These are phyloP conservation scores for Amitus sp. DNA, from an alignment of 2,888 invertebrate genomes.

Conservation along the genomic window DNA sequence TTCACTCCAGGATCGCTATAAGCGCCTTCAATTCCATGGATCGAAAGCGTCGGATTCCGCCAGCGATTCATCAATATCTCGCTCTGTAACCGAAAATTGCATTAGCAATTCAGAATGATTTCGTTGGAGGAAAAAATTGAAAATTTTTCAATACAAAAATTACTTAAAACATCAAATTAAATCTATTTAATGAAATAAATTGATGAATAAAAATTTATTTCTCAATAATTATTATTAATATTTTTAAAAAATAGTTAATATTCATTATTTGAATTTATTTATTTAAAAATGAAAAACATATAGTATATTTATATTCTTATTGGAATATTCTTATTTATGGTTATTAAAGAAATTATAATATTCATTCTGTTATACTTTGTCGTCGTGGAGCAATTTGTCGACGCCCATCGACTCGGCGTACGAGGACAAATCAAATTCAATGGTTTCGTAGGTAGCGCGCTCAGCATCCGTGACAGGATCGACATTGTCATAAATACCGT, in stretches of 20 bases:
- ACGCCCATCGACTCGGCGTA: slow-evolving; percentile 81
- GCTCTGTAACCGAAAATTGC: slow-evolving; percentile 58
- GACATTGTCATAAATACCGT: slow-evolving; percentile 88
- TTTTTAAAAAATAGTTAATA: background rate
- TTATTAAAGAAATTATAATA: no score
- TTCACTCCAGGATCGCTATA: slow-evolving; percentile 94
- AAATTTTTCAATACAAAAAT: no score
- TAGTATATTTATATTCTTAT: no score
- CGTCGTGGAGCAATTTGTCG: slow-evolving; percentile 75
- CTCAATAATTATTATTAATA: no score
- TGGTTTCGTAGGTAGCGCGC: slow-evolving; percentile 77
- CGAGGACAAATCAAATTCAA: slow-evolving; percentile 86
- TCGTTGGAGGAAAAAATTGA: slow-evolving; percentile 1
- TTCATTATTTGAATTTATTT: no score
- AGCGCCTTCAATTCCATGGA: slow-evolving; percentile 97
- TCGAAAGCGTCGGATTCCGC: slow-evolving; percentile 92
- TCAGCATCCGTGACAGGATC: slow-evolving; percentile 77
- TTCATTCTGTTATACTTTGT: no score
- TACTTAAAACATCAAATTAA: no score
- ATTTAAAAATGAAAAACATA: slow-evolving; percentile 5
- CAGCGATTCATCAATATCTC: slow-evolving; percentile 93
- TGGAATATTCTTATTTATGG: no score
- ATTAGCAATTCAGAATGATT: no score
- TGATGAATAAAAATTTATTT: no score
- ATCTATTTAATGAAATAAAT: no score